Percentiles rank a stretch among this genome's conserved stretches.
phyloP scores from a whole-genome alignment of 2,113 vertebrate genomes.

The Platycercus adscitus region DNA sequence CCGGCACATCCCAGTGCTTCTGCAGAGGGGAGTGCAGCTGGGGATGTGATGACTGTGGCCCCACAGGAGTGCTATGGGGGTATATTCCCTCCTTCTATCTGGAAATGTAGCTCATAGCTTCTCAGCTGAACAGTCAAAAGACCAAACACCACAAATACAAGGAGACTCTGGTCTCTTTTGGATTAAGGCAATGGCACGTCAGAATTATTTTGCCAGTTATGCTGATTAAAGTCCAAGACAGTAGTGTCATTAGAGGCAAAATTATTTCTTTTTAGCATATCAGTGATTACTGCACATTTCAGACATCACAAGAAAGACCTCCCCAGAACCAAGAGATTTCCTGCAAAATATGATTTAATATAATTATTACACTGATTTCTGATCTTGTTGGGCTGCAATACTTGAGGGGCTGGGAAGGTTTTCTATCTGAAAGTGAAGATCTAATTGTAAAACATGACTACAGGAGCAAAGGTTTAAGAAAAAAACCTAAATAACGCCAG shows the following conservation, averaged over 20 bases:
- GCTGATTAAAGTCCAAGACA: not conserved
- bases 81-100: rapidly evolving
- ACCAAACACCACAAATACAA: not conserved
- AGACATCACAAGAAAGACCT: not conserved
- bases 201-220: rapidly evolving
- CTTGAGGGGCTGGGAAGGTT: not conserved
- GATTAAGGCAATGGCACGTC: not conserved
- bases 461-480: not conserved
- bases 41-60: not conserved
- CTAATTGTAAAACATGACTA: not conserved
- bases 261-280: not conserved
- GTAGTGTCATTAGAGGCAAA: not conserved
- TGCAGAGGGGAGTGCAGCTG: not conserved
- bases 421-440: not conserved
- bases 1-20: not conserved
- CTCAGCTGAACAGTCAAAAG: not conserved
- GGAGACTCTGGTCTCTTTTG: not conserved
- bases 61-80: not conserved
- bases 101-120: rapidly evolving
- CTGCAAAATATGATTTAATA: not conserved
- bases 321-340: not conserved
- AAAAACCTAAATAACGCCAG: not conserved
- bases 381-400: not conserved
- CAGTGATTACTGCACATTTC: not conserved
- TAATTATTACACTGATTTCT: not conserved